Base-by-base conservation (phyloP, 2,888 invertebrate genomes). In the Lepidochitona cinerea region DNA sequence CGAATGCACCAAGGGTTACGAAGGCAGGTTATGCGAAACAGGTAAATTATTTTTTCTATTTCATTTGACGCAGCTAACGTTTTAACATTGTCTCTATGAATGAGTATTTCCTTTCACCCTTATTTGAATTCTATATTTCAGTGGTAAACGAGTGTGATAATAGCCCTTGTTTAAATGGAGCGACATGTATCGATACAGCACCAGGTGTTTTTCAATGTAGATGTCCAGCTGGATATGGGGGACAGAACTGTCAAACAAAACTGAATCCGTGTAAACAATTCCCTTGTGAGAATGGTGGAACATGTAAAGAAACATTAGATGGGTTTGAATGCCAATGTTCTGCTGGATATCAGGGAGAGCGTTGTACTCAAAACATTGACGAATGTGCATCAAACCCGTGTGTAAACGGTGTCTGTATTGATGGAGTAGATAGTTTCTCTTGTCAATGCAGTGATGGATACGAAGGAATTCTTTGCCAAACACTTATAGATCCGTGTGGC, bases 371-470 rank as follows among this genome's bases (percentile, higher is more conserved):
- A 14, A 65, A 73, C 71, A 65, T 73, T 49, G 49, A 41, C 23
- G 70, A 73, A 49, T 73, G 74, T 65, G 33, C 32, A 7, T 53
- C 59, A 14, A 49, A 71, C 41, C 71, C 70, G 18, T 59, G 41
- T n/a, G 65, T 52, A 37, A 69, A 69, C 12, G 74, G 54, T 3
- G 52, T 36, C 18, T 73, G 74, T 64, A 37, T 33, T 12, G 35
- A 66, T 32, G 36, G 52, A 1, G 32, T n/a, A 26, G 74, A 66
- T 9, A 64, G 52, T 9, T 73, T 71, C 41, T 26, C 65, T 12
- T 73, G 74, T 37, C 5, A 12, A n/a, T 73, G 74, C 52, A 49
- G 23, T 26, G 37, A n/a, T 32, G 74, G 70, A 12, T 73, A 59
- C 49, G 32, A 35, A 18, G 74, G 74, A 12, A 32, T 49, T 36